phyloP scores from a whole-genome alignment of 2,888 invertebrate genomes.

The Metallyticus violacea region DNA sequence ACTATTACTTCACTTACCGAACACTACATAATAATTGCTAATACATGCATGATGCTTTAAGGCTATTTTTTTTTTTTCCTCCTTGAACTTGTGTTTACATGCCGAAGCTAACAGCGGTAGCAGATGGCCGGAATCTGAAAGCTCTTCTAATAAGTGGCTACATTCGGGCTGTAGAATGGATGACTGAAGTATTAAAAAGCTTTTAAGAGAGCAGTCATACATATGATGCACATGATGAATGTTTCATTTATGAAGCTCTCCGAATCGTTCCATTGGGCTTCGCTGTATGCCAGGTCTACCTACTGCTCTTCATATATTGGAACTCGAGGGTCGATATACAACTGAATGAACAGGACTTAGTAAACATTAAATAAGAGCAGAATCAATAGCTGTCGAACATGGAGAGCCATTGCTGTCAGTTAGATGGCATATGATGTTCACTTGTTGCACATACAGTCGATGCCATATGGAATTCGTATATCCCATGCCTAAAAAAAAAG shows the following conservation, averaged over 20 bases:
- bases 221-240: not conserved
- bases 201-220: not conserved
- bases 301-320: not conserved
- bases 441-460: not conserved
- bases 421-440: not conserved
- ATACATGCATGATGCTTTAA: too few species aligned
- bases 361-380: not conserved
- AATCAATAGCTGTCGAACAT: not conserved
- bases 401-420: not conserved
- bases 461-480: not conserved
- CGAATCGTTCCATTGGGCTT: not conserved
- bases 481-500: too few species aligned
- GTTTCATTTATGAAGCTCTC: not conserved
- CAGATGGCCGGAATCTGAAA: not conserved
- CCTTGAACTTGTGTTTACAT: not conserved
- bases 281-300: not conserved
- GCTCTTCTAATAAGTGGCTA: not conserved
- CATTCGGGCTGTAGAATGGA: not conserved
- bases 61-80: not conserved
- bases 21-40: too few species aligned
- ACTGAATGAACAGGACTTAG: not conserved
- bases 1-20: too few species aligned
- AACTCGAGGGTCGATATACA: not conserved
- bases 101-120: not conserved
- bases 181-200: not conserved